Base-by-base conservation (phyloP, 37 sponge, comb jelly and placozoan species). In the Agelas oroides region DNA sequence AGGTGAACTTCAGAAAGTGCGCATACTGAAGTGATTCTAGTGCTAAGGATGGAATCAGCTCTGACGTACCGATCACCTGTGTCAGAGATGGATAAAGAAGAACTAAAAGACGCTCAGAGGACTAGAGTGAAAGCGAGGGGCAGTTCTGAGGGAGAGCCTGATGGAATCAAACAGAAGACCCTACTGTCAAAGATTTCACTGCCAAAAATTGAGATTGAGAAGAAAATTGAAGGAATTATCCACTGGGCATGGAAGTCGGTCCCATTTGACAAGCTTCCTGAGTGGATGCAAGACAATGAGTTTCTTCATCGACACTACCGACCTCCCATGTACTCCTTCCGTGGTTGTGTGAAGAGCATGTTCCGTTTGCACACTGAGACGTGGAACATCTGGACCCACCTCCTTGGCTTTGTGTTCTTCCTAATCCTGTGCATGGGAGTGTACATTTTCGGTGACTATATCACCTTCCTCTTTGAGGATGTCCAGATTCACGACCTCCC, bases 381-480 rank as follows among this genome's bases (percentile, higher is more conserved):
- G 0, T 95, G 90, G 76, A 99, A 99, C 79, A 97, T 99, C 32
- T 99, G 99, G 99, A 97, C 99, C 57, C 99, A 99, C 69, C 79
- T 99, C 13, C 32, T 97, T 57, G 97, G 97, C 14, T 85, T 91
- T 39, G 30, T 92, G 0, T 73, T 96, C 56, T 92, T 97, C 32
- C n/a, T 92, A 25, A 82, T 80, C 0, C 79, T 95, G 38, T 71
- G 85, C 41, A 31, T 72, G 20, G 86, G 90, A 0, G 75, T 89
- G 46, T 90, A 79, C 65, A 62, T 84, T 54, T 91, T 75, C 77
- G 82, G 81, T 0, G 88, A 81, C 37, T 76, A 84, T 57, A 84
- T 92, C 69, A 79, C 89, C 36, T 80, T 55, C 31, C n/a, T 83
- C 30, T 91, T 90, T 70, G 70, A 85, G 21, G 78, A 86, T 40